Evolutionary conservation across 2,888 invertebrate genomes (phyloP), one percentile per base, ranked within the genome.

Genomic region (Thyatira batis): DNA sequence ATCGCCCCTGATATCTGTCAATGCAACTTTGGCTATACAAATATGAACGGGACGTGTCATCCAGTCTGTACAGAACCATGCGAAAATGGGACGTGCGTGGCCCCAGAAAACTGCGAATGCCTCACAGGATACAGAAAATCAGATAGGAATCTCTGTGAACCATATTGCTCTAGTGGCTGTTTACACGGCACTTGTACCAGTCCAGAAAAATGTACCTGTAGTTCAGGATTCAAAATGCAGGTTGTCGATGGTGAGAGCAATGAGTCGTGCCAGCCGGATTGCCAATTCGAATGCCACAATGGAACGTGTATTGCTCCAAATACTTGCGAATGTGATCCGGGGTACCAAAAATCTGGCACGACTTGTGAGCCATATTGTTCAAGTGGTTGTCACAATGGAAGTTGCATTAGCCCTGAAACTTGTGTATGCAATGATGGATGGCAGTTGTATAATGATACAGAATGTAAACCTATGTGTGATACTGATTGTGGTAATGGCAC

Each of bases 101-200:
- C 85, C 0, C 93, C 93, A 0, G 84, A 92, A 46, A 80, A 75
- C 0, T 93, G 92, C 57, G 62, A 83, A 55, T 93, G 93, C 60
- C 70, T 83, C 9, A 65, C 75, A 0, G 92, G 91, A 1, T 92
- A 86, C 61, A 71, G 69, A 49, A 68, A 64, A 57, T 63, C 67
- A 9, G 69, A 65, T 4, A 49, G 52, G 3, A 67, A 73, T 39
- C 54, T 50, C 1, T 82, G 81, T 43, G 52, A 65, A 3, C 78
- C 78, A 0, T 67, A 70, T 52, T 78, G 80, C 27, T 71, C 69
- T 0, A 60, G 50, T n/a, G 70, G 71, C 3, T 78, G 79, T 45
- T 45, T 48, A 11, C 54, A 76, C 23, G 79, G 78, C 0, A 55
- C 48, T 0, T 79, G 80, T 33, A 30, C 65, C 3, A 50, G 51